Evolutionary conservation across 2,888 invertebrate species (phyloP).

Genomic region (Trichogramma dendrolimi): DNA sequence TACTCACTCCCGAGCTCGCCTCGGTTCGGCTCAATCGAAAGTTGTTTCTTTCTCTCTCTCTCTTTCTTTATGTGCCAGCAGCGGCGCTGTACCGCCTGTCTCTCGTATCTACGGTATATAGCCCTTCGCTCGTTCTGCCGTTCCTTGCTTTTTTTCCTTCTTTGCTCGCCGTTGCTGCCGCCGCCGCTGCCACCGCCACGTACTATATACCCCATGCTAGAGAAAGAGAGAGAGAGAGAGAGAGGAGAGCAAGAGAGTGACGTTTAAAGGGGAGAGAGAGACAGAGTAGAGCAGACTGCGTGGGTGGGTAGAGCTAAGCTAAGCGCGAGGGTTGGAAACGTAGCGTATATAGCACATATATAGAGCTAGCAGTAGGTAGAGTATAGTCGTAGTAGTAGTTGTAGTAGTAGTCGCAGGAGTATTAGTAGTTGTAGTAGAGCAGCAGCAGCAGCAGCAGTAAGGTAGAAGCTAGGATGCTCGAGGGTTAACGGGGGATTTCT

Average conservation of each 20-base stretch:
- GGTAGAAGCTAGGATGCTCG: too few relatives aligned
- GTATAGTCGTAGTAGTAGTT: too few relatives aligned
- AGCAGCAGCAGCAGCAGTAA: too few relatives aligned
- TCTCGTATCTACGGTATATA: slow-evolving; percentile 15
- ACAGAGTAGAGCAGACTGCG: too few relatives aligned
- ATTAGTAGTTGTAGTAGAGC: too few relatives aligned
- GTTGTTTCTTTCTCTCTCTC: slow-evolving; percentile 28
- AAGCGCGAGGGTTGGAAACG: too few relatives aligned
- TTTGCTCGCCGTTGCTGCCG: slow-evolving; percentile 13
- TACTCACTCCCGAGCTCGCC: slow-evolving; percentile 4
- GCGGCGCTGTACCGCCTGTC: slow-evolving; percentile 21
- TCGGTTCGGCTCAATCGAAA: slow-evolving; percentile 17
- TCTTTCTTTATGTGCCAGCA: slow-evolving; percentile 9
- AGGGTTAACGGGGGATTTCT: too few relatives aligned
- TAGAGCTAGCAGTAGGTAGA: too few relatives aligned
- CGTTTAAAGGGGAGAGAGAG: too few relatives aligned
- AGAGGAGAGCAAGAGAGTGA: slow-evolving; percentile 6
- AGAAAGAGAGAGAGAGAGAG: slow-evolving; percentile 13
- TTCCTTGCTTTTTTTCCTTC: slow-evolving; percentile 11
- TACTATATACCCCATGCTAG: slow-evolving; percentile 3
- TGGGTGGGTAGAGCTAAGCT: too few relatives aligned
- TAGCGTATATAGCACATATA: too few relatives aligned
- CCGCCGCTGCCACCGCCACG: slow-evolving; percentile 7
- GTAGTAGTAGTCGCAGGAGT: too few relatives aligned
- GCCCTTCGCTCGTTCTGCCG: slow-evolving; percentile 15